Conservation (phyloP, 2,113 vertebrate genomes). For the Bos indicus region DNA sequence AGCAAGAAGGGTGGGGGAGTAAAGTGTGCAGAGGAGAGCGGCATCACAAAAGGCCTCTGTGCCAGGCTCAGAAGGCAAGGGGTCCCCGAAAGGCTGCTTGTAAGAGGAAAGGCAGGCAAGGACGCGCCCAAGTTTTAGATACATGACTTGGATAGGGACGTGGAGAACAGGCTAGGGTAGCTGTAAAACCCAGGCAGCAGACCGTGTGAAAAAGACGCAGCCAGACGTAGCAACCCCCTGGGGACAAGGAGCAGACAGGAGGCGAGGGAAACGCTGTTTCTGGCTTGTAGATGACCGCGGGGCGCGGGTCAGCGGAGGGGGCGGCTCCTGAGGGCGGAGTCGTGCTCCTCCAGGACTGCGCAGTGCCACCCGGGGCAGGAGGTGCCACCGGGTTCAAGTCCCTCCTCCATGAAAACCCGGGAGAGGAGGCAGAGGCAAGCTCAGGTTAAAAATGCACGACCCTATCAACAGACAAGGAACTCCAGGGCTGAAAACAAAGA, state of each 20-base stretch:
- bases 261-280: neutral
- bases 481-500: neutral
- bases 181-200: neutral
- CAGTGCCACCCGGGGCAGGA: neutral
- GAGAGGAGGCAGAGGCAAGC: neutral
- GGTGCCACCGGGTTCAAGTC: neutral
- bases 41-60: neutral
- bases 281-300: neutral
- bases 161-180: neutral
- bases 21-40: neutral
- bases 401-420: neutral
- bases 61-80: neutral
- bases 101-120: neutral
- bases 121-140: neutral
- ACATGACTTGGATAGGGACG: neutral
- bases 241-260: neutral
- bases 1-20: neutral
- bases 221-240: neutral
- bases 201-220: neutral
- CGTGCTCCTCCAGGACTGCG: neutral
- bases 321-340: neutral
- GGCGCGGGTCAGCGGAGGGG: rapidly evolving
- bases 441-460: neutral
- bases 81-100: neutral
- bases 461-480: neutral